phyloP scores from a whole-genome alignment of 1,140 invertebrate genomes.

The Nomia melanderi region DNA sequence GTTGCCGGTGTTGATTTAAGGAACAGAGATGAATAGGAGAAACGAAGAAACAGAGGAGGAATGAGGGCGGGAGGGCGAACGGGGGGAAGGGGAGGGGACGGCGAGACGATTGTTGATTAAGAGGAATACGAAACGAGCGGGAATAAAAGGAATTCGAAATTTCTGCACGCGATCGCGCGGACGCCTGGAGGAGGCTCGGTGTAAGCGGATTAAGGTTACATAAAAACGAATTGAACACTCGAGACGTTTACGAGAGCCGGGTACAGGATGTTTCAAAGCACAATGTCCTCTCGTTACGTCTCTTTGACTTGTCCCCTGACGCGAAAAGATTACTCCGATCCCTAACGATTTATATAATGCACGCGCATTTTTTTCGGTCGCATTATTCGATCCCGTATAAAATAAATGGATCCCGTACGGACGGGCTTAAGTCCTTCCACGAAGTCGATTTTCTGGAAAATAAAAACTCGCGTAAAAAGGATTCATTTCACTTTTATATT shows the following conservation, averaged over 20 bases:
- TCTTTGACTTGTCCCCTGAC: too few species aligned
- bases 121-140: neutral
- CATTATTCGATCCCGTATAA: too few species aligned
- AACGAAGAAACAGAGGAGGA: slow-evolving; percentile 38
- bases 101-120: slow-evolving; percentile 12
- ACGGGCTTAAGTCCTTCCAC: too few species aligned
- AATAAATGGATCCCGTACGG: too few species aligned
- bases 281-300: too few species aligned
- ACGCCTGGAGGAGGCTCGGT: neutral
- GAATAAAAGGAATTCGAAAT: slow-evolving; percentile 18
- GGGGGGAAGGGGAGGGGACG: neutral
- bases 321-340: too few species aligned
- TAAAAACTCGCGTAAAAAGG: too few species aligned
- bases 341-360: too few species aligned
- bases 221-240: neutral
- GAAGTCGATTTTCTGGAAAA: too few species aligned
- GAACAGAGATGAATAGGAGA: slow-evolving; percentile 47
- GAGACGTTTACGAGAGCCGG: too few species aligned
- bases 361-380: too few species aligned
- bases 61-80: neutral
- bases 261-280: neutral
- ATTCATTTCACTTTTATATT: too few species aligned
- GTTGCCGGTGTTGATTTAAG: slow-evolving; percentile 35
- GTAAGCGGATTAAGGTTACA: neutral
- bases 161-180: neutral